Evolutionary conservation across 2,113 vertebrate species (phyloP).

Genomic region (Vicugna pacos): DNA sequence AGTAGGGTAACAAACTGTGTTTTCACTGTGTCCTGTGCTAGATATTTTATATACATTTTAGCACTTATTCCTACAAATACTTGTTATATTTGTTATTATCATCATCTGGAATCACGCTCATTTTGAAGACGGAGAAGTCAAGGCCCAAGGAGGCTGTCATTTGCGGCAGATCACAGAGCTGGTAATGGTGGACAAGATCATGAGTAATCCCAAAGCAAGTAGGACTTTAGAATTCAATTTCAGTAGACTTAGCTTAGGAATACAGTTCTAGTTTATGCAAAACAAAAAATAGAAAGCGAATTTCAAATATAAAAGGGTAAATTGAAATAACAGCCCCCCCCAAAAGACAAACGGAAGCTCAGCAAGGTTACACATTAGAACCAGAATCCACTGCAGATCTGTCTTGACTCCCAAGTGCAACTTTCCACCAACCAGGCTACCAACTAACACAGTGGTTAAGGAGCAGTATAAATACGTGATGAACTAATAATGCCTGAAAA

Average conservation of each 20-base stretch:
- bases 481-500: not conserved
- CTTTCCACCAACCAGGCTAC: not conserved
- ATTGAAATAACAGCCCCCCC: not conserved
- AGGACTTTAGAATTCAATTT: not conserved
- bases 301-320: not conserved
- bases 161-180: not conserved
- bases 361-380: not conserved
- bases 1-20: not conserved
- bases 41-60: not conserved
- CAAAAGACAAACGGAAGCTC: not conserved
- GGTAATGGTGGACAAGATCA: not conserved
- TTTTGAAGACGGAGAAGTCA: not conserved
- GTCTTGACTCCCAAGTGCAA: not conserved
- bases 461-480: not conserved
- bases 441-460: not conserved
- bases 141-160: not conserved
- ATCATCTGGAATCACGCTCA: not conserved
- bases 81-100: not conserved
- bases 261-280: not conserved
- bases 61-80: not conserved
- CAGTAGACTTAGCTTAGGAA: not conserved
- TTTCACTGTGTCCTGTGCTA: not conserved
- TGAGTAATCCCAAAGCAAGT: not conserved
- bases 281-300: not conserved
- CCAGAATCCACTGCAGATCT: not conserved